phyloP scores from a whole-genome alignment of 1,140 invertebrate genomes.

The Bombyx mandarina region DNA sequence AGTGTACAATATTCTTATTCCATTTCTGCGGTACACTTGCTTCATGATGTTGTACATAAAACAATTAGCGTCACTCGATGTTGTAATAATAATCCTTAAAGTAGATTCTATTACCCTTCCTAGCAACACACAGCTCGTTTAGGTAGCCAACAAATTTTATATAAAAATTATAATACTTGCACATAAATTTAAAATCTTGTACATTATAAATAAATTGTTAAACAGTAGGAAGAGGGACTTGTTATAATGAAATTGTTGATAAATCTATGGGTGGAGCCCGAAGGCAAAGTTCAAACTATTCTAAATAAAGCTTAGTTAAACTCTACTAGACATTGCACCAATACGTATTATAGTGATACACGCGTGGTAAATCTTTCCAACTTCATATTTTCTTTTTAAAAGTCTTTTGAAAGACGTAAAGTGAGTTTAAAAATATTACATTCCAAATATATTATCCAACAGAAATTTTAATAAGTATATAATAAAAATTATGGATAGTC shows the following conservation, averaged over 20 bases:
- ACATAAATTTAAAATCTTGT: constrained; percentile 56
- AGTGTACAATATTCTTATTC: no score
- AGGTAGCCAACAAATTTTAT: constrained; percentile 69
- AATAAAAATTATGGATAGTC: no score
- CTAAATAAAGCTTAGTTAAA: constrained; percentile 57
- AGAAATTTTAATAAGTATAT: no score
- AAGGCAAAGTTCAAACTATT: constrained; percentile 27
- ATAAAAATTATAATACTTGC: constrained; percentile 11
- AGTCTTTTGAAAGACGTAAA: no score
- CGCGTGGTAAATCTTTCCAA: constrained; percentile 23
- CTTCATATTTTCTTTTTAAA: no score
- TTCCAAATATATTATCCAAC: no score
- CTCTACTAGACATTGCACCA: constrained; percentile 65
- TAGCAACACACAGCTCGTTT: constrained; percentile 54
- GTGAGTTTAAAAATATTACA: no score
- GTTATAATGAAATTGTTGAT: constrained; percentile 16
- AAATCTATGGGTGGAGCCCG: no score
- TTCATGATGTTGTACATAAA: no score
- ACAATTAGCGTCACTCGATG: no score
- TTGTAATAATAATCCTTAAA: constrained; percentile 27
- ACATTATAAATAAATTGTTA: constrained; percentile 31
- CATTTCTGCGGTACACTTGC: no score
- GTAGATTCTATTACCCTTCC: constrained; percentile 50
- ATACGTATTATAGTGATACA: constrained; percentile 40
- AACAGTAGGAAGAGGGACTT: constrained; percentile 57